Evolutionary conservation across 1,140 invertebrate genomes (phyloP).

Genomic region (Meloidogyne exigua): DNA sequence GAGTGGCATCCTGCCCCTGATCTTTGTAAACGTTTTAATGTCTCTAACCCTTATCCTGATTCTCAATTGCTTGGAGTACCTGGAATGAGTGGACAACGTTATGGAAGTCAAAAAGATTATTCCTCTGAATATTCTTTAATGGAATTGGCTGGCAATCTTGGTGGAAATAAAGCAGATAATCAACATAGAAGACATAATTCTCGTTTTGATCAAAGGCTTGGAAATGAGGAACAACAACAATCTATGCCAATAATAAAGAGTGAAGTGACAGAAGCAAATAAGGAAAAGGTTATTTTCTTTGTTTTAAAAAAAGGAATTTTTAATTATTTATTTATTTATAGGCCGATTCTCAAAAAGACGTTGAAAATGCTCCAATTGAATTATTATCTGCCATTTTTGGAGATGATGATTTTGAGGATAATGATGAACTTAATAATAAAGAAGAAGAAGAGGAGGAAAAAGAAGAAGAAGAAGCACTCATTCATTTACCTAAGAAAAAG

Average conservation of each 20-base stretch:
- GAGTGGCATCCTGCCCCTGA: slow-evolving; percentile 82
- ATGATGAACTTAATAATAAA: not conserved
- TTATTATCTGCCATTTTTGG: slow-evolving; percentile 18
- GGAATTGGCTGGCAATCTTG: slow-evolving; percentile 15
- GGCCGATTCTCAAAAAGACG: not conserved
- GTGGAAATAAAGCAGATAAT: not conserved
- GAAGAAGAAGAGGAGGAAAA: slow-evolving; percentile 13
- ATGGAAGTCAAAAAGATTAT: slow-evolving; percentile 11
- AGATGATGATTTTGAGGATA: slow-evolving; percentile 13
- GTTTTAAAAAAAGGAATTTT: no score
- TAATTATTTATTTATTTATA: not conserved
- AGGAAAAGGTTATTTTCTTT: slow-evolving; percentile 7
- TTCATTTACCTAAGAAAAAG: slow-evolving; percentile 10
- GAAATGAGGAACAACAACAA: not conserved
- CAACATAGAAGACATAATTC: slow-evolving; percentile 12
- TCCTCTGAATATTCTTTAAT: slow-evolving; percentile 25
- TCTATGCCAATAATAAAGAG: not conserved
- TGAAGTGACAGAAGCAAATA: not conserved
- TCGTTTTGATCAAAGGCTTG: slow-evolving; percentile 20
- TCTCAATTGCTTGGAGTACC: slow-evolving; percentile 36
- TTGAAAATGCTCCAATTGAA: slow-evolving; percentile 17
- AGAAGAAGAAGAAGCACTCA: not conserved
- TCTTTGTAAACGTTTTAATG: slow-evolving; percentile 88
- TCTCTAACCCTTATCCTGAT: slow-evolving; percentile 79
- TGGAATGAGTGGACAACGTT: slow-evolving; percentile 31